A percentile compares a stretch with the other conserved stretches of the same genome.
Conservation (phyloP, 2,797 vertebrate species). For the Ataeniobius toweri region DNA sequence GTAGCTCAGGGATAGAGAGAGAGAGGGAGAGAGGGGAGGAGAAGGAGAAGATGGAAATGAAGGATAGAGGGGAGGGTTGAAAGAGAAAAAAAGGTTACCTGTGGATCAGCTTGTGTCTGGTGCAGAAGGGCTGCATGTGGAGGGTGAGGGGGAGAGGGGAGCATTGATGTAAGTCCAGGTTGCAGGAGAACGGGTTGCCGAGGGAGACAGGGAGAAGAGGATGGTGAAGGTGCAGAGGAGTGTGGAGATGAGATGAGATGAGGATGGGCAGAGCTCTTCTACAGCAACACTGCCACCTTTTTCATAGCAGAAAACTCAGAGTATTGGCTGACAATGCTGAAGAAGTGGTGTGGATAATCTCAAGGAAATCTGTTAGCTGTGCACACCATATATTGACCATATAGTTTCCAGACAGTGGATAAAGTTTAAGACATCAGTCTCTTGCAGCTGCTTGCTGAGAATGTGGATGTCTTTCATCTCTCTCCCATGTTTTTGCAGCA, state of each 20-base stretch:
- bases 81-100: conserved; percentile 81
- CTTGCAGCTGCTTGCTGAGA: conserved; percentile 52
- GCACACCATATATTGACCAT: conserved; percentile 30
- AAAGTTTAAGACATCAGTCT: conserved; percentile 65
- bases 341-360: conserved; percentile 42
- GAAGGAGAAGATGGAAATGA: conserved; percentile 22
- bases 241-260: conserved; percentile 47
- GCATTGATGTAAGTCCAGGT: conserved; percentile 80
- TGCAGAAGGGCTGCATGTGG: conserved; percentile 37
- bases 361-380: conserved; percentile 53
- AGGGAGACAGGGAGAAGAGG: conserved; percentile 41
- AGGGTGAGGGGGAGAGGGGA: conserved; percentile 28
- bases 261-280: conserved; percentile 47
- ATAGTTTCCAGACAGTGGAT: conserved; percentile 51
- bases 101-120: conserved; percentile 77
- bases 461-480: conserved; percentile 72
- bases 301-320: conserved; percentile 24
- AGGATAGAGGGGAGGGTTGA: conserved; percentile 70
- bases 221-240: conserved; percentile 42
- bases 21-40: conserved; percentile 12
- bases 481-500: conserved; percentile 64
- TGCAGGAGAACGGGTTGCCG: conserved; percentile 75
- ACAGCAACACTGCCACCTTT: conserved; percentile 52
- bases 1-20: conserved; percentile 24
- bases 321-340: conserved; percentile 39